Evolutionary conservation across 2,113 vertebrate species (phyloP), one percentile per base, ranked within the genome.

Genomic region (Leucopsar rothschildi): DNA sequence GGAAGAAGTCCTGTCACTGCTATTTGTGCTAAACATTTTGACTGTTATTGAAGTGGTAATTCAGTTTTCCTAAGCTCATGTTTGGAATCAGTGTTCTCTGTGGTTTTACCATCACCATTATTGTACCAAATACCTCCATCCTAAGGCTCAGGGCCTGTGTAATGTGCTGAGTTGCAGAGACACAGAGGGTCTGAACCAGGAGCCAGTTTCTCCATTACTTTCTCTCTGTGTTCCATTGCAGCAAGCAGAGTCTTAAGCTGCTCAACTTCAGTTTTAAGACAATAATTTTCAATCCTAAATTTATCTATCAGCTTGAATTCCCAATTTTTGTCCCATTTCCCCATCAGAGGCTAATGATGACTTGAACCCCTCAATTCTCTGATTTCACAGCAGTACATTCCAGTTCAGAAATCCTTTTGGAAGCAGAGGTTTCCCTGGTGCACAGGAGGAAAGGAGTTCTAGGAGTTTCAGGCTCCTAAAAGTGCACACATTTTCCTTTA

Each of bases 91-190:
- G 44, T 13, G 44, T 12, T 68, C 45, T 78, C 39, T 60, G 0
- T 52, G 33, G 15, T 59, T 68, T 68, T 45, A 12, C 33, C 18
- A n/a, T 44, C 17, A 15, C 12, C 17, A 9, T 60, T 37, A 8
- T 39, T 23, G 15, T 52, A 28, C 5, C 45, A 39, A 52, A 23
- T 10, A 7, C 15, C 33, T 42, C 37, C 0, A 0, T 61, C 22
- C 64, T 37, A 37, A 44, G 72, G 49, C 55, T 45, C 39, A 13
- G 4, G 6, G 15, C 23, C 6, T 69, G 45, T 45, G 37, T 10
- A 6, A 12, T 15, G 18, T 6, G 19, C 27, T 69, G 63, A 15
- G 61, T 27, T 18, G 27, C 16, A 37, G 37, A 44, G 45, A 27
- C 53, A 33, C 37, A 18, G 16, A 15, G 17, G 10, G 12, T 33